Conservation (phyloP, 1,140 invertebrate genomes). For the Lucilia sericata region DNA sequence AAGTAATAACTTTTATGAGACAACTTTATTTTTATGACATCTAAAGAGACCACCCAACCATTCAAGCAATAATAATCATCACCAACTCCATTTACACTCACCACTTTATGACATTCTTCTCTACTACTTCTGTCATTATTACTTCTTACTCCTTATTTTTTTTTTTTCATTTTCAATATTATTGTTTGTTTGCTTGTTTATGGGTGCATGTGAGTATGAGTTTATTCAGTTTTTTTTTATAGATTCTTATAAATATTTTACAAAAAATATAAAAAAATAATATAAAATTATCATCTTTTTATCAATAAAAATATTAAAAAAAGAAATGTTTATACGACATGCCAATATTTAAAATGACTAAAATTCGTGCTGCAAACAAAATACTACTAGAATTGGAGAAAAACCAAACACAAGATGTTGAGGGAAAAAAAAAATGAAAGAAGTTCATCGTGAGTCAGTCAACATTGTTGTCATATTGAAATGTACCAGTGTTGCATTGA, state of each 20-base stretch:
- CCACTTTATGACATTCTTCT: too few relatives aligned
- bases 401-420: too few relatives aligned
- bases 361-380: neutral
- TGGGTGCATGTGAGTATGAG: too few relatives aligned
- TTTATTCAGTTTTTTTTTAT: neutral
- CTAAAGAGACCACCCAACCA: too few relatives aligned
- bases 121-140: too few relatives aligned
- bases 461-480: neutral
- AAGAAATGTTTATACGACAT: neutral
- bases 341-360: neutral
- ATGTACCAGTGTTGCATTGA: neutral
- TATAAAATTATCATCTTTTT: neutral
- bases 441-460: too few relatives aligned
- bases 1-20: too few relatives aligned
- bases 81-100: too few relatives aligned
- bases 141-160: neutral
- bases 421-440: too few relatives aligned
- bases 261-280: neutral
- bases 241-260: slow-evolving; percentile 4
- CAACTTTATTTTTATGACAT: too few relatives aligned
- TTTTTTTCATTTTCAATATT: neutral
- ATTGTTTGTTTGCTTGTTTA: neutral
- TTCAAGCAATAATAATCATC: too few relatives aligned
- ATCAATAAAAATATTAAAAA: neutral
- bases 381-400: too few relatives aligned